Conservation (phyloP, 2,113 vertebrate species). For the Rhadina sibilatrix region DNA sequence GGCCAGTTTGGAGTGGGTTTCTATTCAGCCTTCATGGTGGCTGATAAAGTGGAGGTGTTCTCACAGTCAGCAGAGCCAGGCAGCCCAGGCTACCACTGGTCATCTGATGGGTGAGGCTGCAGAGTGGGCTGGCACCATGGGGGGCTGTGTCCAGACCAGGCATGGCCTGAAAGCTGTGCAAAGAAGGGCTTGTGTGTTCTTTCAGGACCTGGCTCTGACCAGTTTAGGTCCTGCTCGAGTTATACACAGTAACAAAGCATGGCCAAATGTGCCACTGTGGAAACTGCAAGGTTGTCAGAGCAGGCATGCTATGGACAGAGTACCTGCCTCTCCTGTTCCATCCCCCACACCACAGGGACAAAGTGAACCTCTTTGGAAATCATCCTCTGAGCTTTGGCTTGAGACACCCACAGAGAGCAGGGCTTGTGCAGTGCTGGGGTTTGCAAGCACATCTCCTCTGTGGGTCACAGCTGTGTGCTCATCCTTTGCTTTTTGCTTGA, state of each 20-base stretch:
- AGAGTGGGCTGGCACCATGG: background rate
- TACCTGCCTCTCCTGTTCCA: background rate
- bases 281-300: background rate
- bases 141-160: background rate
- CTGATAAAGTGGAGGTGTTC: slow-evolving; percentile 89
- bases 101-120: slow-evolving; percentile 88
- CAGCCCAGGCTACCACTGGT: slow-evolving; percentile 87
- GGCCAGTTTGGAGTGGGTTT: slow-evolving; percentile 98
- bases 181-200: background rate
- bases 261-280: background rate
- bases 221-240: background rate
- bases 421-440: background rate
- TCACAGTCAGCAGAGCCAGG: slow-evolving; percentile 75
- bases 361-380: background rate
- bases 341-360: background rate
- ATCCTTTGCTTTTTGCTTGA: background rate
- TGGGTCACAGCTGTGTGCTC: background rate
- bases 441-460: background rate
- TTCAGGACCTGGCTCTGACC: background rate
- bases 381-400: background rate
- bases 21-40: slow-evolving; percentile 98
- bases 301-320: background rate
- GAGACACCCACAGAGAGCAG: background rate
- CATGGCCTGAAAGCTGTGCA: background rate
- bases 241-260: background rate